phyloP scores from a whole-genome alignment of 2,888 invertebrate genomes.

The Eumacrocentrus americanus region DNA sequence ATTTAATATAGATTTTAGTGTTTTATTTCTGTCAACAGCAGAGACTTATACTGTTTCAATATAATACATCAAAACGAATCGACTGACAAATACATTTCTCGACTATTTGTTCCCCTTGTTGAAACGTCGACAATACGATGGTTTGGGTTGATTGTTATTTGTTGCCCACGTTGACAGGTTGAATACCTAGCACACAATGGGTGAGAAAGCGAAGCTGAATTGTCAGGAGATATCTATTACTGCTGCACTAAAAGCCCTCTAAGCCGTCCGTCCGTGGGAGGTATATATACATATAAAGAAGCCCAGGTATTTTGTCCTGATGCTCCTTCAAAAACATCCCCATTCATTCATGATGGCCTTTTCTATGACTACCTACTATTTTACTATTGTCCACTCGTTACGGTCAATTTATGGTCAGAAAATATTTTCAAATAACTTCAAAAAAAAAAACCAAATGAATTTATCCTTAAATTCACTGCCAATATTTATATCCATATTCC shows the following conservation, averaged over 20 bases:
- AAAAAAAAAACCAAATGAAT: constrained; percentile 1
- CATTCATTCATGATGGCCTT: constrained; percentile 15
- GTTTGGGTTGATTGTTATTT: constrained; percentile 4
- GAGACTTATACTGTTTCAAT: too few species aligned
- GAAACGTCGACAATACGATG: not conserved
- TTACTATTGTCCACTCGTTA: not conserved
- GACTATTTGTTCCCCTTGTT: not conserved
- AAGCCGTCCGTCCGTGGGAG: not conserved
- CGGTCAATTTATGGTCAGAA: constrained; percentile 7
- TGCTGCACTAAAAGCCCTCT: not conserved
- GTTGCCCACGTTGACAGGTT: constrained; percentile 7
- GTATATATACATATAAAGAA: not conserved
- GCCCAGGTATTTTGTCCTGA: not conserved
- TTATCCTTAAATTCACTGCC: not conserved
- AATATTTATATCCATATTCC: not conserved
- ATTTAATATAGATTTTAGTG: too few species aligned
- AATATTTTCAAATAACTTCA: not conserved
- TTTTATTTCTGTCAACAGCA: too few species aligned
- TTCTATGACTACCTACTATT: constrained; percentile 1
- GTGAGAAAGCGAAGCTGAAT: constrained; percentile 15
- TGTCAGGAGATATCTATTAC: constrained; percentile 15
- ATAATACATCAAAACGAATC: not conserved
- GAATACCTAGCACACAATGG: constrained; percentile 7
- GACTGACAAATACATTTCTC: not conserved
- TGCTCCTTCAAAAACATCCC: not conserved